Evolutionary conservation across 2,888 invertebrate genomes (phyloP).

Genomic region (Parnassius orleans): DNA sequence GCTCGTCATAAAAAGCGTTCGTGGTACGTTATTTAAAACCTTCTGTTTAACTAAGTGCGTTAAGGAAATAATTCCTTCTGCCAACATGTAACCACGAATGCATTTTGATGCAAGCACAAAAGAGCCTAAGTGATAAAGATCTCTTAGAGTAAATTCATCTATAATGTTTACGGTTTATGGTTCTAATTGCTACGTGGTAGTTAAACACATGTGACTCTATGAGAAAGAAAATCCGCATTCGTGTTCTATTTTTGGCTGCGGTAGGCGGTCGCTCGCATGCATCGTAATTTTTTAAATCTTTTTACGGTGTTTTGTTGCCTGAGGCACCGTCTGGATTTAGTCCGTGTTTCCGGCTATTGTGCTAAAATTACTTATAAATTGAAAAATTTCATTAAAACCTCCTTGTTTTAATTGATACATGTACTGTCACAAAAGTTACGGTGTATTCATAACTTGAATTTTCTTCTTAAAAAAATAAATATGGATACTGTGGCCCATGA

Average conservation of each 20-base stretch:
- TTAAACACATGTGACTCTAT: conserved; percentile 22
- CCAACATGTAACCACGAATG: conserved; percentile 65
- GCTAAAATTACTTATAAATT: conserved; percentile 56
- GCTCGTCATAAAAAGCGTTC: conserved; percentile 36
- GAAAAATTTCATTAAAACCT: conserved; percentile 29
- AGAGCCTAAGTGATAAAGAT: conserved; percentile 28
- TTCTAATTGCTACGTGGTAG: conserved; percentile 23
- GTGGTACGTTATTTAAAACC: conserved; percentile 54
- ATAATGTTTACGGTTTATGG: conserved; percentile 4
- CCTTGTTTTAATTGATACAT: background rate
- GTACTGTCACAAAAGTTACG: no score
- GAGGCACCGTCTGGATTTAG: conserved; percentile 64
- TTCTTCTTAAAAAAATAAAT: no score
- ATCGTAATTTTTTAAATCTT: conserved; percentile 61
- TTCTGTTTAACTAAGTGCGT: conserved; percentile 48
- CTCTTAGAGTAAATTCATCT: conserved; percentile 8
- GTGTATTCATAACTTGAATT: no score
- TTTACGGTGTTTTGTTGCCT: conserved; percentile 59
- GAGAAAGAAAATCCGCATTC: conserved; percentile 31
- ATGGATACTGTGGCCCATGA: no score
- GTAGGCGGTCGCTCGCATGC: conserved; percentile 77
- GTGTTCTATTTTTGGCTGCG: conserved; percentile 77
- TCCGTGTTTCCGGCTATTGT: conserved; percentile 75
- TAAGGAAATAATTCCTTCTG: conserved; percentile 64
- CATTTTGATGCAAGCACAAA: conserved; percentile 24